Evolutionary conservation across 2,888 invertebrate species (phyloP), one percentile per base, ranked within the genome.

Genomic region (Aphidoletes aphidimyza): DNA sequence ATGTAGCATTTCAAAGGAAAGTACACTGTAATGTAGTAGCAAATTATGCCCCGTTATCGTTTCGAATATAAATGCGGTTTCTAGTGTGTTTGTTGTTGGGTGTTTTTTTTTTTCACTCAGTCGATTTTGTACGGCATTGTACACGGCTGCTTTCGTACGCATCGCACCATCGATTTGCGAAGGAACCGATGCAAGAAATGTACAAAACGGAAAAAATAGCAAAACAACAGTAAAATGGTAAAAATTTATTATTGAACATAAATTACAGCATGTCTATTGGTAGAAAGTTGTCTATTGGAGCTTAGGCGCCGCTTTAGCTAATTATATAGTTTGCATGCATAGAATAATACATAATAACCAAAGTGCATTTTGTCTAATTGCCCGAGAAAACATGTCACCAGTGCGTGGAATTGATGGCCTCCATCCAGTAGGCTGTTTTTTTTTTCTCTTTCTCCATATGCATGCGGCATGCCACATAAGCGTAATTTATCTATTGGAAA

Each of bases 201-300:
- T 14, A 47, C 8, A 47, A 47, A 47, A 47, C 6, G 17, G 17
- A 47, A 47, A 17, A 19, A 47, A 30, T 1, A 69, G 30, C 11
- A 69, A 69, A 11, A 11, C 26, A 30, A 69, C 26, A 54, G 2
- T 3, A 1, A 69, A 30, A 69, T 30, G n/a, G 34, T 14, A n/a
- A 69, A 54, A 54, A 54, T 69, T 69, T 34, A 69, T 69, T n/a
- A 69, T 69, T 69, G 69, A 69, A 30, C 30, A 30, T 54, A 54
- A 54, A 54, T 69, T 69, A 69, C 69, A 6, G 34, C 17, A 69
- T 30, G 69, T 69, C 69, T 81, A n/a, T 37, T 37, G 81, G 22
- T 37, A 81, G 81, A 81, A 81, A 81, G 81, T 37, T 81, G 81
- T 36, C 37, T 81, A 81, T 3, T 81, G 81, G 81, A 19, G n/a